Percentiles rank a stretch among this genome's conserved stretches.
Evolutionary conservation across 2,797 vertebrate genomes (phyloP).

Genomic region (Pseudotriccus pelzelni): DNA sequence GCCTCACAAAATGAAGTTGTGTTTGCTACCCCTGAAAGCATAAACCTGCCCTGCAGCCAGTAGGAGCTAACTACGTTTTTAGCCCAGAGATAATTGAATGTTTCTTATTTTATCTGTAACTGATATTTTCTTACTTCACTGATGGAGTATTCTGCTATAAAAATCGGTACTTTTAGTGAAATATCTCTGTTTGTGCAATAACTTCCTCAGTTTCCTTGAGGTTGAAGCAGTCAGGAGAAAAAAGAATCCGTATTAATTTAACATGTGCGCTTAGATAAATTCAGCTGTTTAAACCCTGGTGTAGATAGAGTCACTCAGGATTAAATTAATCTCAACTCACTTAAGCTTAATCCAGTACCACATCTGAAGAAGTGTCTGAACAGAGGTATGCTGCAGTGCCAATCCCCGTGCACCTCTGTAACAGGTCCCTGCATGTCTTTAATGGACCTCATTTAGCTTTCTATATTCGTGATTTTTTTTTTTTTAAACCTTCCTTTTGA

Average conservation of each 20-base stretch:
- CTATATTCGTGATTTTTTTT: background rate
- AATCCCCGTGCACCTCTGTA: background rate
- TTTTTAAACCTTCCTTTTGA: background rate
- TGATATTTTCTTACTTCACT: background rate
- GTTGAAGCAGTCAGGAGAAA: background rate
- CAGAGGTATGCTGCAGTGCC: background rate
- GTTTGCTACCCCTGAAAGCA: background rate
- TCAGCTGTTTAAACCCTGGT: background rate
- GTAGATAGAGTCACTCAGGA: background rate
- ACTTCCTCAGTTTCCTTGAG: background rate
- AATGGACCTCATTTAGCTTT: background rate
- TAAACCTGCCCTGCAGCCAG: background rate
- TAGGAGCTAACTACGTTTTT: background rate
- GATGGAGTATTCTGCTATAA: background rate
- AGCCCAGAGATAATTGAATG: background rate
- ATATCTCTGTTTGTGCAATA: background rate
- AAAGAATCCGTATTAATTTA: background rate
- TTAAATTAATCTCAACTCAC: background rate
- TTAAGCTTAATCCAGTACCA: background rate
- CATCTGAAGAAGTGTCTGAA: background rate
- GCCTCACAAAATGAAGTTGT: background rate
- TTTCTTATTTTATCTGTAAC: background rate
- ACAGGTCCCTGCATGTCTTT: background rate
- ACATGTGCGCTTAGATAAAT: background rate
- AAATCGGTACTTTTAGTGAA: background rate